Evolutionary conservation across 2,888 invertebrate species (phyloP).

Genomic region (Ptychoptera contaminata): DNA sequence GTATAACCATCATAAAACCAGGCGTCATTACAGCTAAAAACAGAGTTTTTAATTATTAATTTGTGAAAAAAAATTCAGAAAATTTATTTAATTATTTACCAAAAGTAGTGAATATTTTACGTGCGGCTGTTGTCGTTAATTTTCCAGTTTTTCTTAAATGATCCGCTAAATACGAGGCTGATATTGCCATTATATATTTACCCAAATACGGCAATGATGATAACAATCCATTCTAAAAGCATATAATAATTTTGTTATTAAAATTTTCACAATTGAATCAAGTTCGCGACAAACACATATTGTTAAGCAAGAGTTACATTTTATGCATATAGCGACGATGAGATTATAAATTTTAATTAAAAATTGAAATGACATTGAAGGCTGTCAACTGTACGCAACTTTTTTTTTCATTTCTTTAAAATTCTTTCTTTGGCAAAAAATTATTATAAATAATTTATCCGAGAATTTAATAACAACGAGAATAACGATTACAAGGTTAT

Average conservation of each 20-base stretch:
- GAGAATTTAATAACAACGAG: too few relatives aligned
- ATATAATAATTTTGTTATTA: too few relatives aligned
- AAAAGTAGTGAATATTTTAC: constrained; percentile 51
- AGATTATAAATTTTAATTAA: neutral
- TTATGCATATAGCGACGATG: neutral
- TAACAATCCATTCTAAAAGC: constrained; percentile 56
- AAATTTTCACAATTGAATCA: too few relatives aligned
- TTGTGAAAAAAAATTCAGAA: neutral
- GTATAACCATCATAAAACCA: constrained; percentile 55
- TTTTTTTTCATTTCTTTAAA: too few relatives aligned
- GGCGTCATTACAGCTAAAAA: constrained; percentile 42
- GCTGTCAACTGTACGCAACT: too few relatives aligned
- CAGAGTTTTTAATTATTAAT: neutral
- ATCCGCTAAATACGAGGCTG: constrained; percentile 60
- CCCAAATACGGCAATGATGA: constrained; percentile 77
- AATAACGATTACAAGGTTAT: too few relatives aligned
- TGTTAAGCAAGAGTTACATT: too few relatives aligned
- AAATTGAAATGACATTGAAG: too few relatives aligned
- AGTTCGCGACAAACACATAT: too few relatives aligned
- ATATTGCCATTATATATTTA: constrained; percentile 65
- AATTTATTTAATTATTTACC: too few relatives aligned
- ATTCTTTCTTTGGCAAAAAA: too few relatives aligned
- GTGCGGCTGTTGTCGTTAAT: constrained; percentile 54
- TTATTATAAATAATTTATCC: too few relatives aligned
- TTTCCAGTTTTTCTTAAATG: constrained; percentile 46